These are phyloP conservation scores for Schizothorax lantsangensis DNA, from an alignment of 2,797 vertebrate species.

Conservation along the genomic window DNA sequence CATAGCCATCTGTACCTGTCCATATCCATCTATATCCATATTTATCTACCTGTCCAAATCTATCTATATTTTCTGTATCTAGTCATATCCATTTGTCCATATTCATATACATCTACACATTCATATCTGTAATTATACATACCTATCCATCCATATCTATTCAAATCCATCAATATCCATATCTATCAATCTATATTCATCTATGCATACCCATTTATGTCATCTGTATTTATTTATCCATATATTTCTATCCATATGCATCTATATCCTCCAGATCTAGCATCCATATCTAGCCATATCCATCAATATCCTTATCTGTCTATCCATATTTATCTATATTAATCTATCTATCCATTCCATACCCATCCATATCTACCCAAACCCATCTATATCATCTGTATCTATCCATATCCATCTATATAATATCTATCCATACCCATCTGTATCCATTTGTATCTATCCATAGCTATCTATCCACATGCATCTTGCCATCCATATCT, in stretches of 20 bases:
- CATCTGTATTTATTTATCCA: background rate
- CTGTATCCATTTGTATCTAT: background rate
- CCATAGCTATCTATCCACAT: background rate
- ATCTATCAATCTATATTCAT: background rate
- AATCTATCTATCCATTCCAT: background rate
- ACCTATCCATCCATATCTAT: background rate
- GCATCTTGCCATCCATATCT: background rate
- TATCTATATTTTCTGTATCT: background rate
- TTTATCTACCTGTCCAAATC: background rate
- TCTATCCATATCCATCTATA: background rate
- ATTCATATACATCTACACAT: background rate
- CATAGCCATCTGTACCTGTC: background rate
- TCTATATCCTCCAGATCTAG: background rate
- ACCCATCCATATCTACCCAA: background rate
- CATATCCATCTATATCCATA: background rate
- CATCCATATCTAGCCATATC: background rate
- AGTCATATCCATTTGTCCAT: background rate
- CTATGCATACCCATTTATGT: background rate
- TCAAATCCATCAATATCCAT: background rate
- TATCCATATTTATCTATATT: no score
- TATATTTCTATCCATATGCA: background rate
- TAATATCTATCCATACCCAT: no score
- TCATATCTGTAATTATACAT: background rate
- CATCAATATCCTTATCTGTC: background rate
- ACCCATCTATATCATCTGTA: background rate